Conservation (phyloP, 2,888 invertebrate species). For the Xanthorhoe designata region DNA sequence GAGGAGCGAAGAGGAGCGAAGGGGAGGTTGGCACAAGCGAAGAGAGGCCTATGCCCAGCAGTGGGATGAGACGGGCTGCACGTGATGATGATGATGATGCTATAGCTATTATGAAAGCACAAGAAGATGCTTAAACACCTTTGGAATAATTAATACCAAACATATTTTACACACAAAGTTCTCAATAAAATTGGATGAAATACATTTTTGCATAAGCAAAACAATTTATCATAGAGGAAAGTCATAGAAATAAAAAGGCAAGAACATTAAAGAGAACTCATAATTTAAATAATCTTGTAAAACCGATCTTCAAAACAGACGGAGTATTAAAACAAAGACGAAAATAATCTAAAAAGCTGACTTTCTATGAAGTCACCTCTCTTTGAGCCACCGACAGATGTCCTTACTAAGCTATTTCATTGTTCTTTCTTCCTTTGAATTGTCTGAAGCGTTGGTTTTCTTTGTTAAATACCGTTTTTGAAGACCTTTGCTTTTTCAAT, state of each 20-base stretch:
- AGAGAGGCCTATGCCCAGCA: too few relatives aligned
- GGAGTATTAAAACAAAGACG: constrained; percentile 18
- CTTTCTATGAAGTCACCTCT: constrained; percentile 17
- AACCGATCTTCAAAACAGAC: constrained; percentile 8
- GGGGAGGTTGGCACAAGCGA: too few relatives aligned
- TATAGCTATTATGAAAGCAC: too few relatives aligned
- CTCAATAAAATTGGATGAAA: background rate
- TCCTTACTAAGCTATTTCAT: constrained; percentile 27
- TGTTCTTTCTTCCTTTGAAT: constrained; percentile 31
- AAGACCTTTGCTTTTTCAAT: constrained; percentile 13
- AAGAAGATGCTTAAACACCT: too few relatives aligned
- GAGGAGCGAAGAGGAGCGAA: too few relatives aligned
- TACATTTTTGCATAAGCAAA: background rate
- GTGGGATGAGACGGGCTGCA: too few relatives aligned
- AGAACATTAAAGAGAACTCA: background rate
- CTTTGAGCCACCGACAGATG: constrained; percentile 25
- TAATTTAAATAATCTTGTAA: constrained; percentile 8
- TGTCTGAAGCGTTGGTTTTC: constrained; percentile 22
- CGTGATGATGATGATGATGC: too few relatives aligned
- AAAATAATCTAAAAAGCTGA: constrained; percentile 26
- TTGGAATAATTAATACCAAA: constrained; percentile 11
- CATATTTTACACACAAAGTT: too few relatives aligned
- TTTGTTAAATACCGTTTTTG: constrained; percentile 27
- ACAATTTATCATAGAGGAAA: background rate
- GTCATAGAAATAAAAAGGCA: background rate